phyloP scores from a whole-genome alignment of 2,113 vertebrate genomes.

The Toxotes chatareus region DNA sequence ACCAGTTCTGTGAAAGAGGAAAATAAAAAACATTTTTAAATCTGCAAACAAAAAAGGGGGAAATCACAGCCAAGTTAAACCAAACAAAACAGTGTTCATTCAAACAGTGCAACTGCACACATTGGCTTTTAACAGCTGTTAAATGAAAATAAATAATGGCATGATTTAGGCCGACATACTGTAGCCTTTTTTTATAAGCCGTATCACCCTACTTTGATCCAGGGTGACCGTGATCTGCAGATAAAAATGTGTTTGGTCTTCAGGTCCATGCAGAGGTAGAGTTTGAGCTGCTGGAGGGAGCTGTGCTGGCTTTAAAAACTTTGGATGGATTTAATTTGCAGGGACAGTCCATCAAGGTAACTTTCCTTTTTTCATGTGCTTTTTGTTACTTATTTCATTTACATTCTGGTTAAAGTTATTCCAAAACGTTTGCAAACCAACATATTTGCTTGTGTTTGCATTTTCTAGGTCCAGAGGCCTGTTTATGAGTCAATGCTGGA shows the following conservation, averaged over 20 bases:
- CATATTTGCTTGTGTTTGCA: neutral
- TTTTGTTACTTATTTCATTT: neutral
- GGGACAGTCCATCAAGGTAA: constrained; percentile 72
- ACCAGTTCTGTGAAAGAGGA: neutral
- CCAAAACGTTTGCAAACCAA: neutral
- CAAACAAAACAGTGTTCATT: too few relatives aligned
- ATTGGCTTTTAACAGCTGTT: too few relatives aligned
- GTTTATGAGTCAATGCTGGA: constrained; percentile 85
- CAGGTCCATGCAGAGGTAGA: constrained; percentile 88
- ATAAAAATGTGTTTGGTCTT: constrained; percentile 32
- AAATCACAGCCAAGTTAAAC: too few relatives aligned
- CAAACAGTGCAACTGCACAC: too few relatives aligned
- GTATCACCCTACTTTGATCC: neutral
- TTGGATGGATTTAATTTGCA: constrained; percentile 76
- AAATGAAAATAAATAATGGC: too few relatives aligned
- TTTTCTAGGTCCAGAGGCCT: constrained; percentile 87
- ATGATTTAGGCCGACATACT: too few relatives aligned
- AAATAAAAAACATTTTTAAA: too few relatives aligned
- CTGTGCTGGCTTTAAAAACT: constrained; percentile 86
- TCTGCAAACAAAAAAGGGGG: too few relatives aligned
- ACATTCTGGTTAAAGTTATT: neutral
- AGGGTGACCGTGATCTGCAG: neutral
- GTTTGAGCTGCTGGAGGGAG: constrained; percentile 89
- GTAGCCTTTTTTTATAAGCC: too few relatives aligned
- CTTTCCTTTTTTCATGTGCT: neutral